Conservation (phyloP, 2,797 vertebrate species). For the Potorous gilbertii region DNA sequence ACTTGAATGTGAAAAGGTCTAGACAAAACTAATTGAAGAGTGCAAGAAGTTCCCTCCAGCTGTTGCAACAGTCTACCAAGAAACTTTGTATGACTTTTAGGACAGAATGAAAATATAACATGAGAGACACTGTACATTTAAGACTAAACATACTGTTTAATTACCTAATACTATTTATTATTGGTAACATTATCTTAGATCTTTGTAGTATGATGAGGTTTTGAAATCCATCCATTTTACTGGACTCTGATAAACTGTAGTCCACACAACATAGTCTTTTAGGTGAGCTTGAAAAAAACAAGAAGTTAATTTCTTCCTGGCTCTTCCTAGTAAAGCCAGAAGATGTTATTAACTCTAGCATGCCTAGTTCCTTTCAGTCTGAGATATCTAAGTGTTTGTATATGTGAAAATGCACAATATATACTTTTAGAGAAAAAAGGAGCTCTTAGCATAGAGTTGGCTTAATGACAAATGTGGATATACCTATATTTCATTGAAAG, state of each 20-base stretch:
- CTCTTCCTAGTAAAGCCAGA: neutral
- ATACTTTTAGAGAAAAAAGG: neutral
- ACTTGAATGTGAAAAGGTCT: neutral
- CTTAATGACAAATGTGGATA: neutral
- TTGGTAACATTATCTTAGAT: neutral
- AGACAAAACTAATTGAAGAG: neutral
- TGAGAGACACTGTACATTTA: neutral
- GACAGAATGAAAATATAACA: slow-evolving; percentile 9
- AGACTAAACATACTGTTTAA: neutral
- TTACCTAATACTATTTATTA: neutral
- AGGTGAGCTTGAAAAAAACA: neutral
- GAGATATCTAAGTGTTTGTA: neutral
- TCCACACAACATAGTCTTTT: neutral
- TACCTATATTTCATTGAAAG: neutral
- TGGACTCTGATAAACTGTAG: neutral
- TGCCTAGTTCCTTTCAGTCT: neutral
- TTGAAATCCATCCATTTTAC: neutral
- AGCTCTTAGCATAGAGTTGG: neutral
- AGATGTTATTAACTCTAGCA: neutral
- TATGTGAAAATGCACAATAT: neutral
- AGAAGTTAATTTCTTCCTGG: neutral
- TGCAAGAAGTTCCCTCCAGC: neutral
- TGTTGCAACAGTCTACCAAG: neutral
- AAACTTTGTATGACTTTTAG: neutral
- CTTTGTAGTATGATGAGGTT: neutral